Conservation (phyloP, 2,888 invertebrate genomes). For the Metallyticus violacea region DNA sequence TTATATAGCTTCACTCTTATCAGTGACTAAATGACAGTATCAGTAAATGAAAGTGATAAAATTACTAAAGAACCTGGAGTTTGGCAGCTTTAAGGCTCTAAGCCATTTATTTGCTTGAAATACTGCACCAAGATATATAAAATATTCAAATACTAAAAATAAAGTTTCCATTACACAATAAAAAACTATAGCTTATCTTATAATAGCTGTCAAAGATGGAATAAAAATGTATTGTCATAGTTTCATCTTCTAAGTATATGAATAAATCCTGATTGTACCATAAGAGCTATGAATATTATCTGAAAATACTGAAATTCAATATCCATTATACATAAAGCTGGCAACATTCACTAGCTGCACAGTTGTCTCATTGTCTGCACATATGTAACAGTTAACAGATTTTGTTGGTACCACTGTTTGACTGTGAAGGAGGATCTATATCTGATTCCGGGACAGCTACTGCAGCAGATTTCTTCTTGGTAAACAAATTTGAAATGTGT, state of each 20-base stretch:
- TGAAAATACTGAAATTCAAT: neutral
- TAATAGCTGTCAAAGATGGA: neutral
- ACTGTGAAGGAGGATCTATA: conserved; percentile 2
- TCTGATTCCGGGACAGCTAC: neutral
- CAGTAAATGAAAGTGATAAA: neutral
- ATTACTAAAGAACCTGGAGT: neutral
- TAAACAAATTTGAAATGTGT: conserved; percentile 22
- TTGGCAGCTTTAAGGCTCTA: neutral
- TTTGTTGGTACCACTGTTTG: conserved; percentile 13
- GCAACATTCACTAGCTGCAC: neutral
- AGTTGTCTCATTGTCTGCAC: neutral
- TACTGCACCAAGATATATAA: neutral
- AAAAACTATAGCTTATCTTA: neutral
- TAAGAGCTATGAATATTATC: neutral
- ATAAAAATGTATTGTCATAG: neutral
- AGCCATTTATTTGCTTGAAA: neutral
- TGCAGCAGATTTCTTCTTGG: neutral
- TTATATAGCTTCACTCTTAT: neutral
- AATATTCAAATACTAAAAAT: neutral
- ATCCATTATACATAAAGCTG: neutral
- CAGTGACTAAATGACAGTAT: neutral
- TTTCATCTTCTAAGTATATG: neutral
- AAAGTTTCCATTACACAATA: neutral
- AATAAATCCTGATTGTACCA: neutral
- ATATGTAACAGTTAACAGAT: neutral